Conservation (phyloP, 2,888 invertebrate genomes). For the Orthonychiurus folsomi region DNA sequence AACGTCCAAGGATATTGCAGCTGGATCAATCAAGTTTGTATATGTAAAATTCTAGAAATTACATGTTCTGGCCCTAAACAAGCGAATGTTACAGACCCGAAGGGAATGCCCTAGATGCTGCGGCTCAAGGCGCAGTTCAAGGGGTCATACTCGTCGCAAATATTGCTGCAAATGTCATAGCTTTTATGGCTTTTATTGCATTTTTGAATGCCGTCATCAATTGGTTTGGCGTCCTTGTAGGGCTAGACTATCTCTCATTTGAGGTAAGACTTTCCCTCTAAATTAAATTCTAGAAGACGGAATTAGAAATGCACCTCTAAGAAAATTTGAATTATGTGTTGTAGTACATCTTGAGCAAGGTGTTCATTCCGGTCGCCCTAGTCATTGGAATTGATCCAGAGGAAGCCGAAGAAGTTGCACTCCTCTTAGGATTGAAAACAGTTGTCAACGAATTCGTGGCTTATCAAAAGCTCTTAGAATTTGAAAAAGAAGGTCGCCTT, state of each 20-base stretch:
- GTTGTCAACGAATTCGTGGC: conserved; percentile 89
- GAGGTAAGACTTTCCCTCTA: conserved; percentile 44
- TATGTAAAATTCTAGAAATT: background rate
- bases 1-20: conserved; percentile 62
- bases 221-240: conserved; percentile 73
- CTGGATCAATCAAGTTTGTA: conserved; percentile 14
- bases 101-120: conserved; percentile 79
- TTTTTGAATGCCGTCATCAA: conserved; percentile 70
- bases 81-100: conserved; percentile 58
- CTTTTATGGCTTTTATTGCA: conserved; percentile 58
- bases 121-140: conserved; percentile 74
- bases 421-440: conserved; percentile 79
- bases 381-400: conserved; percentile 60
- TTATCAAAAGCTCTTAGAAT: conserved; percentile 56
- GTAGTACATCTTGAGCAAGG: conserved; percentile 69
- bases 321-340: background rate
- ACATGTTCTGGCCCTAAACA: no score
- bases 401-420: conserved; percentile 67
- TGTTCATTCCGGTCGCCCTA: conserved; percentile 84
- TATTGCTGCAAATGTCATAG: conserved; percentile 78
- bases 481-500: background rate
- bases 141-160: conserved; percentile 73
- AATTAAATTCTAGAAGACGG: background rate
- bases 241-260: conserved; percentile 51
- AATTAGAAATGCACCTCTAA: background rate